Base-by-base conservation (phyloP, 2,888 invertebrate genomes). In the Pemphredon lugubris region DNA sequence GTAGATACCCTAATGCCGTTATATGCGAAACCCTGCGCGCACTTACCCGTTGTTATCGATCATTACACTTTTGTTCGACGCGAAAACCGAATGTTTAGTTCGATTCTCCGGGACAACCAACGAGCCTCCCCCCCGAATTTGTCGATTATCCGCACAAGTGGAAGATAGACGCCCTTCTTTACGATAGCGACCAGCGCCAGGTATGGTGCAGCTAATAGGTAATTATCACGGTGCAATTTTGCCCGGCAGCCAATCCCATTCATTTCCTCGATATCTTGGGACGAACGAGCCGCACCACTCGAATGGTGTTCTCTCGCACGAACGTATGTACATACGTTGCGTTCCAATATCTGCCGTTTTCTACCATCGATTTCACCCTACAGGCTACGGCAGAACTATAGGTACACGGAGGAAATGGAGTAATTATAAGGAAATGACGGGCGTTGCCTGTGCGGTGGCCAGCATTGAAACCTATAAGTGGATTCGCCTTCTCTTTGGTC, bases 391-490 rank as follows among this genome's bases (percentile, higher is more conserved):
- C 73, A 54, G 75, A 64, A 75, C 80, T 77, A 73, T 81, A 74
- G 78, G 77, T 75, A 73, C 79, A 60, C 65, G 73, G n/a, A 84
- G 88, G 88, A 88, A 88, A 88, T 88, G 77, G 84, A 87, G 87
- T 88, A 88, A 88, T 88, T 88, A 88, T 85, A 83, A 87, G 88
- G 88, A 88, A 88, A 88, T 87, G 82, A 86, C 87, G 84, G 88
- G 88, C 88, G 88, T 88, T 81, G 84, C 87, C 84, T 81, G 80
- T 81, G 88, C 82, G 87, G 87, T 85, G 79, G 79, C 76, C 74
- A 83, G 77, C 81, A 82, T 81, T 79, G 79, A 84, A 79, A 83
- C 75, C 77, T 73, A 67, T 58, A 66, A 64, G 51, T 60, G 65
- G 37, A 73, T 64, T 78, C 72, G 61, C 44, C 53, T 66, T 48